phyloP scores from a whole-genome alignment of 1,140 invertebrate genomes.

The Neodiprion virginianus region DNA sequence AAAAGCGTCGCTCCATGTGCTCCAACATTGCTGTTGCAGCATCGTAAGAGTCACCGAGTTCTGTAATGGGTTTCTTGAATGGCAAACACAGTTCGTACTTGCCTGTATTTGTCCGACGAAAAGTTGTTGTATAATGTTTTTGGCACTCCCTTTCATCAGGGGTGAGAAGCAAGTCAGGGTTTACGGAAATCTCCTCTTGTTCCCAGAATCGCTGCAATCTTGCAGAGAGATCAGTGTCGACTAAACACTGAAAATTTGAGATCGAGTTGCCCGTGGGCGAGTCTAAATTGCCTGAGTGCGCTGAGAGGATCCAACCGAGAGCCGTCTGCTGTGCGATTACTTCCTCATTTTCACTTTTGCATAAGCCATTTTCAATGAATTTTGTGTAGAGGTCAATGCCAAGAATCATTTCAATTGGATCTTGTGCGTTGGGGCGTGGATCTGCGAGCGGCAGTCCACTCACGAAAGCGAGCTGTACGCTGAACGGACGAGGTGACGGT shows the following conservation, averaged over 20 bases:
- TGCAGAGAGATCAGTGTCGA: not conserved
- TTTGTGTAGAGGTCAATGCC: slow-evolving; percentile 18
- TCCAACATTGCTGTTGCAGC: slow-evolving; percentile 29
- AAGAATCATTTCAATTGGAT: slow-evolving; percentile 16
- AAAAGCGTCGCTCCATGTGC: slow-evolving; percentile 32
- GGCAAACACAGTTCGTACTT: slow-evolving; percentile 30
- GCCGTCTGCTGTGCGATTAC: slow-evolving; percentile 18
- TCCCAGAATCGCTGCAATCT: slow-evolving; percentile 38
- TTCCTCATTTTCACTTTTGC: not conserved
- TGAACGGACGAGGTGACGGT: not conserved
- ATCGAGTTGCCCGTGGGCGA: not conserved
- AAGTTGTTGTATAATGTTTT: not conserved
- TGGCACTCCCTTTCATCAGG: slow-evolving; percentile 17
- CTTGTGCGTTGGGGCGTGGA: not conserved
- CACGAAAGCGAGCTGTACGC: not conserved
- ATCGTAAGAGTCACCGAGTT: slow-evolving; percentile 28
- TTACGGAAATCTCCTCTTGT: not conserved
- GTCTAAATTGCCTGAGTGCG: not conserved
- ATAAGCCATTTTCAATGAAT: not conserved
- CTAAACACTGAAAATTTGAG: not conserved
- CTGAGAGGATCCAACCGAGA: slow-evolving; percentile 16
- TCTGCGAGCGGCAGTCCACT: not conserved
- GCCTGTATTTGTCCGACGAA: slow-evolving; percentile 21
- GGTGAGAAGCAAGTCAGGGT: not conserved
- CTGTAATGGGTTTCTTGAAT: slow-evolving; percentile 13